phyloP scores from a whole-genome alignment of 2,888 invertebrate species.

The Arge pagana region DNA sequence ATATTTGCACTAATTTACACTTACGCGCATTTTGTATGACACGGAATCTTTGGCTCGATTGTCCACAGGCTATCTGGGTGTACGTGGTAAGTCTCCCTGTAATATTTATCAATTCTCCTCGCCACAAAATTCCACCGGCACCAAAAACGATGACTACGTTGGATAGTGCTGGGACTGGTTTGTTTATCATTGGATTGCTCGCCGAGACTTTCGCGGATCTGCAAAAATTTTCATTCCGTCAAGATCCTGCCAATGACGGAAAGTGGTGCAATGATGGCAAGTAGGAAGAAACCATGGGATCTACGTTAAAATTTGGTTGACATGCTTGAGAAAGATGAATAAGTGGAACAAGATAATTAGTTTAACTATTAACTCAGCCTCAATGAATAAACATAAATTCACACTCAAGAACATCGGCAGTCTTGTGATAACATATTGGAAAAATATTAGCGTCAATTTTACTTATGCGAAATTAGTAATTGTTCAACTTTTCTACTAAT shows the following conservation, averaged over 20 bases:
- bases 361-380: too few relatives aligned
- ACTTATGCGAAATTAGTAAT: too few relatives aligned
- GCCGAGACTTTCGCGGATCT: slow-evolving; percentile 91
- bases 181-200: slow-evolving; percentile 83
- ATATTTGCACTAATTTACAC: neutral
- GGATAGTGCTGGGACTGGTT: slow-evolving; percentile 83
- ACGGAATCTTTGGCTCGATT: slow-evolving; percentile 13
- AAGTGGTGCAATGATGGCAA: slow-evolving; percentile 91
- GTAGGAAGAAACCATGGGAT: too few relatives aligned
- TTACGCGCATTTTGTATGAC: neutral
- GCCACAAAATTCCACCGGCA: slow-evolving; percentile 74
- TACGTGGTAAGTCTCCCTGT: slow-evolving; percentile 90
- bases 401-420: too few relatives aligned
- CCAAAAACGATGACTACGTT: slow-evolving; percentile 86
- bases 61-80: slow-evolving; percentile 90
- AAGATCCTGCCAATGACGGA: slow-evolving; percentile 86
- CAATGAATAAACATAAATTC: too few relatives aligned
- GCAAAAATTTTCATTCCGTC: slow-evolving; percentile 89
- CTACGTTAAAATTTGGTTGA: too few relatives aligned
- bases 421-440: too few relatives aligned
- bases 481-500: too few relatives aligned
- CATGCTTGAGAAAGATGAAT: too few relatives aligned
- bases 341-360: too few relatives aligned
- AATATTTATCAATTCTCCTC: slow-evolving; percentile 85
- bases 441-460: too few relatives aligned